These are phyloP conservation scores for Pedionomus torquatus DNA, from an alignment of 2,113 vertebrate genomes.

Conservation along the genomic window DNA sequence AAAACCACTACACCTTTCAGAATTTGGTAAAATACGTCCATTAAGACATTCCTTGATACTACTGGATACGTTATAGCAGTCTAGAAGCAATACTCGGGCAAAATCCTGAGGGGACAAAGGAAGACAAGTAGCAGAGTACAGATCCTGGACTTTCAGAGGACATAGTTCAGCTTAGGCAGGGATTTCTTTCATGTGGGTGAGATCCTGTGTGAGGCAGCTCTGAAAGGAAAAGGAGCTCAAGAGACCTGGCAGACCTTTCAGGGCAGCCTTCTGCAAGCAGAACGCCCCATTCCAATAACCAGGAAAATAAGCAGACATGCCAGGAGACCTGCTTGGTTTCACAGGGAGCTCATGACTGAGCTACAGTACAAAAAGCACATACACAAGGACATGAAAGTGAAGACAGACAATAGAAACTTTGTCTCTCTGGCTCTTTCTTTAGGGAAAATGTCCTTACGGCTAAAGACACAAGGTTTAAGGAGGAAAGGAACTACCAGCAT, in stretches of 20 bases:
- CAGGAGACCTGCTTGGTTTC: background rate
- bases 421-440: background rate
- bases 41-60: background rate
- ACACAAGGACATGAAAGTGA: background rate
- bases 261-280: background rate
- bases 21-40: conserved; percentile 28
- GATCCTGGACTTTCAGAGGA: background rate
- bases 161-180: background rate
- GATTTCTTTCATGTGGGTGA: background rate
- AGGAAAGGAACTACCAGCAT: background rate
- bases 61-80: background rate
- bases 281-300: background rate
- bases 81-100: background rate
- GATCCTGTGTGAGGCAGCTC: background rate
- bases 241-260: background rate
- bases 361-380: background rate
- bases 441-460: background rate
- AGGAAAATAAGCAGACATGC: background rate
- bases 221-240: background rate
- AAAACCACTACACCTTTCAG: background rate
- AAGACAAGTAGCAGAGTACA: background rate
- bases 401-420: background rate
- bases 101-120: background rate
- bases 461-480: background rate
- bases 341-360: background rate